Evolutionary conservation across 92 coral and sea anemone genomes (phyloP).

Genomic region (Hydrozoanthus gracilis): DNA sequence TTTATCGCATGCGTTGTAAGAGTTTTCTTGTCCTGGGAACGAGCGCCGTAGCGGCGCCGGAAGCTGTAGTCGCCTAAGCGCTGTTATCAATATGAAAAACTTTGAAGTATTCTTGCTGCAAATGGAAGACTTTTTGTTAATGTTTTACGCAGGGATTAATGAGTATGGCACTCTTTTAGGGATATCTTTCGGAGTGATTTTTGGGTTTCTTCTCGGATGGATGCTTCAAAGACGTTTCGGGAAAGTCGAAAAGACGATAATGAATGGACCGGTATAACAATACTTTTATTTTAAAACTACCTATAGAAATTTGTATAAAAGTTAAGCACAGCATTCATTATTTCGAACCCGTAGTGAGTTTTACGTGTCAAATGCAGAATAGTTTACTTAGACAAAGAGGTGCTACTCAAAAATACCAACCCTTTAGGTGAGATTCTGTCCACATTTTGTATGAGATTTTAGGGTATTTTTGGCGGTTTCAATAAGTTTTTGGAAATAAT

Average conservation of each 20-base stretch:
- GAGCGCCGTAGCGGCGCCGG: background rate
- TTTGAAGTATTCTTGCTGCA: slow-evolving; percentile 49
- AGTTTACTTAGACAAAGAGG: no score
- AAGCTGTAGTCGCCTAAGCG: background rate
- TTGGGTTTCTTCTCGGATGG: slow-evolving; percentile 90
- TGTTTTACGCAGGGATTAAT: slow-evolving; percentile 50
- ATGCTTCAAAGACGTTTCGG: slow-evolving; percentile 70
- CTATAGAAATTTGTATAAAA: no score
- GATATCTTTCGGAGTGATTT: slow-evolving; percentile 70
- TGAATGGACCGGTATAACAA: slow-evolving; percentile 34
- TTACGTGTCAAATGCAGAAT: no score
- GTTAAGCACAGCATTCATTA: no score
- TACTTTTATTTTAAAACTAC: no score
- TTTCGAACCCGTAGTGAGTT: no score
- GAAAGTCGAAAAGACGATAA: slow-evolving; percentile 29
- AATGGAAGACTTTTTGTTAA: slow-evolving; percentile 36
- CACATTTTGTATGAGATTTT: no score
- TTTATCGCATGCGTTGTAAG: background rate
- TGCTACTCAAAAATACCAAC: no score
- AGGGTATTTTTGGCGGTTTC: no score
- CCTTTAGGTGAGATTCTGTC: no score
- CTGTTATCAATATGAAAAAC: background rate
- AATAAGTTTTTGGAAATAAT: no score
- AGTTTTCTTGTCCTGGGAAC: background rate
- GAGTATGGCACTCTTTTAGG: slow-evolving; percentile 66